Percentiles rank a stretch among this genome's conserved stretches.
These are phyloP conservation scores for Chironex yamaguchii DNA, from an alignment of 30 jellyfish, hydroid and myxozoan species.

Conservation along the genomic window DNA sequence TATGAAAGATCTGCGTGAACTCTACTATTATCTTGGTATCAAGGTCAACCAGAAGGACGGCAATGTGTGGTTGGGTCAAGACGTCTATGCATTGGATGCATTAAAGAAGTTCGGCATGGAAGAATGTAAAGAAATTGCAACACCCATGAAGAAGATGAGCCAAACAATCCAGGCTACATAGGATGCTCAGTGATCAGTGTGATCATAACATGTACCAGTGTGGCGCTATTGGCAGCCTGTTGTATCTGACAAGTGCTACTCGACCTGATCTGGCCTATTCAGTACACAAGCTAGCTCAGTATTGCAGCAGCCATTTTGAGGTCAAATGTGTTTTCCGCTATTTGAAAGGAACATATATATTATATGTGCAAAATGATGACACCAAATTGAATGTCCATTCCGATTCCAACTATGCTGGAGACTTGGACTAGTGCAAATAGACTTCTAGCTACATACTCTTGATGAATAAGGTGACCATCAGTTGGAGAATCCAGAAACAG, in stretches of 20 bases:
- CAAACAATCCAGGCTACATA: neutral
- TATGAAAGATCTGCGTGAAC: neutral
- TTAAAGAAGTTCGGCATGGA: neutral
- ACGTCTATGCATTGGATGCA: neutral
- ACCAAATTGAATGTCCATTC: neutral
- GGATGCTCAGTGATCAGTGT: neutral
- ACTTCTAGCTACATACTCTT: neutral
- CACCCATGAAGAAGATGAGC: neutral
- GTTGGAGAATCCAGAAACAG: constrained; percentile 67
- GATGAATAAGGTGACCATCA: constrained; percentile 14
- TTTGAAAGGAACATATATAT: neutral
- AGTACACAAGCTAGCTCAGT: neutral
- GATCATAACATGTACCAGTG: neutral
- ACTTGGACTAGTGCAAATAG: neutral
- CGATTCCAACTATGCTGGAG: neutral
- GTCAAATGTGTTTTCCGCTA: neutral
- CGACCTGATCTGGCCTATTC: neutral
- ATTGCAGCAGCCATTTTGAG: neutral
- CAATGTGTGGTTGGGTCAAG: neutral
- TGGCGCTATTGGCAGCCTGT: neutral
- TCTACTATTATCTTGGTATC: neutral
- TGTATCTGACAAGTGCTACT: neutral
- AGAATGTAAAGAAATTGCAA: neutral
- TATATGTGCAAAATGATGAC: neutral
- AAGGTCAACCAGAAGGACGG: neutral